Evolutionary conservation across 2,888 invertebrate species (phyloP), one percentile per base, ranked within the genome.

Genomic region (Diarsia mendica): DNA sequence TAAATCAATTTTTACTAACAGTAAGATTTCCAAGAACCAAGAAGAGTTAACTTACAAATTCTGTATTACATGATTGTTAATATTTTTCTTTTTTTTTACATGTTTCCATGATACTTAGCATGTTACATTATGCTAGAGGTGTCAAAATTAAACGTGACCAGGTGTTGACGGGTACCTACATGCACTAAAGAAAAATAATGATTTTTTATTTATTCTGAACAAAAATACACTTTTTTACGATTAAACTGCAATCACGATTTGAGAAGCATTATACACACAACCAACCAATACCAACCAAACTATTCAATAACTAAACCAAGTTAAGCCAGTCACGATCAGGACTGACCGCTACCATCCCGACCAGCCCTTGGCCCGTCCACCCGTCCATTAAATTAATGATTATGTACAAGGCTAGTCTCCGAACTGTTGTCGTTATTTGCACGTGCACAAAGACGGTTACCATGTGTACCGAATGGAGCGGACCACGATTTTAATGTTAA

Each of bases 341-440:
- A 88, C 80, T 88, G 89, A 86, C 88, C 89, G 80, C 82, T 80
- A 88, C 89, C 89, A 88, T 86, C 89, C 85, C 88, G 86, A 80
- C 88, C 87, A 81, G 72, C 85, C 89, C 87, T 81, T 84, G 88
- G 83, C 53, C 74, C 87, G 80, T 65, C 92, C 91, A 92, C 48
- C 72, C 88, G 80, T 65, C 92, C 91, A 92, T 94, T 92, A 94
- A 93, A 93, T 93, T 94, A 93, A 94, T 93, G 94, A 92, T 93
- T 93, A 93, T 92, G 92, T 90, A 91, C 89, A 87, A 85, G 89
- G 86, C 88, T 86, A 68, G 51, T 74, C 78, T 86, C 87, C 85
- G 89, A 92, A 93, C 91, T 93, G 92, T 90, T 90, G 91, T 90
- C 93, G 91, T 94, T 94, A 94, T 91, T 93, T 90, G 94, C 94